Evolutionary conservation across 1,140 invertebrate species (phyloP).

Genomic region (Limonius californicus): DNA sequence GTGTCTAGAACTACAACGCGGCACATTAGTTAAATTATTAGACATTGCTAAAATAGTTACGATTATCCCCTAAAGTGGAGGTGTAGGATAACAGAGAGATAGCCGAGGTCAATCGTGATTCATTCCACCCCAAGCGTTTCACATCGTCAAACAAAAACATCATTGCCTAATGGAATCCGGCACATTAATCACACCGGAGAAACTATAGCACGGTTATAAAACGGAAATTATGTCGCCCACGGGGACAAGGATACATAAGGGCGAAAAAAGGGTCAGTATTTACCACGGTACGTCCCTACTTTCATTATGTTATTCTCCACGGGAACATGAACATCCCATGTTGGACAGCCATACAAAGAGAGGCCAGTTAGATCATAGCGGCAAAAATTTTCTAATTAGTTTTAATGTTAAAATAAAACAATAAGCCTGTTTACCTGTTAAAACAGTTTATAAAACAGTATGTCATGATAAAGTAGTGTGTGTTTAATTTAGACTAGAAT

Average conservation of each 20-base stretch:
- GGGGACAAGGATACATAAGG: conserved; percentile 32
- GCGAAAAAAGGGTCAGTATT: conserved; percentile 30
- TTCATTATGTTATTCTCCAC: conserved; percentile 15
- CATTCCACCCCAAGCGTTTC: conserved; percentile 27
- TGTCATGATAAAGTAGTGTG: too few species aligned
- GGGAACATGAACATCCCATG: conserved; percentile 18
- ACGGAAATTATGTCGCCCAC: conserved; percentile 46
- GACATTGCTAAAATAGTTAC: background rate
- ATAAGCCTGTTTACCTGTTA: too few species aligned
- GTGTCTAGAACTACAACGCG: too few species aligned
- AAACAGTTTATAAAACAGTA: too few species aligned
- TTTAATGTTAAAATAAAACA: too few species aligned
- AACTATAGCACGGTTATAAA: conserved; percentile 41
- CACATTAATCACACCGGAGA: conserved; percentile 42
- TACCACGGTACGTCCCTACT: conserved; percentile 17
- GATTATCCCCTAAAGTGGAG: background rate
- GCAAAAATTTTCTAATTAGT: too few species aligned
- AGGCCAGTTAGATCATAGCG: background rate
- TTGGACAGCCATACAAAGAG: conserved; percentile 6
- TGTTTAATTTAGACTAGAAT: too few species aligned
- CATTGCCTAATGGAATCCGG: conserved; percentile 44
- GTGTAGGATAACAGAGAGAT: background rate
- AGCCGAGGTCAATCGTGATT: conserved; percentile 27
- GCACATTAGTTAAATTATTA: too few species aligned
- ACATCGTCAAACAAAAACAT: conserved; percentile 43